Evolutionary conservation across 2,797 vertebrate genomes (phyloP), one percentile per base, ranked within the genome.

Genomic region (Syndactyla subalaris): DNA sequence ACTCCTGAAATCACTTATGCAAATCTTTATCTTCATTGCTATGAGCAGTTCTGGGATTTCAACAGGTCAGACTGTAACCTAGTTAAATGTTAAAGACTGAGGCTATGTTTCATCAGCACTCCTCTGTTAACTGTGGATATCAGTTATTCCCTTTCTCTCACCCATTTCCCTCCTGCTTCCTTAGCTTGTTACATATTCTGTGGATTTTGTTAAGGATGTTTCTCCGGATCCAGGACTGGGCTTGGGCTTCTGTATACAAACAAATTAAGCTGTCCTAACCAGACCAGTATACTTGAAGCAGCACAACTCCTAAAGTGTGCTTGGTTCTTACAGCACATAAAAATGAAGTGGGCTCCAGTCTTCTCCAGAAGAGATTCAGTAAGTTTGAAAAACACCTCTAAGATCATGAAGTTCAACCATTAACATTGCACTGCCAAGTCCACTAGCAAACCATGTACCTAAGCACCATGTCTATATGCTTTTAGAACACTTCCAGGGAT

Each of bases 401-500:
- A 49, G 5, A 22, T 12, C 6, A 43, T 23, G 0, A 4, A 55
- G 36, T 26, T 29, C 23, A 48, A 8, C 61, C 20, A 34, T 22
- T 4, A 41, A 52, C 24, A 21, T 34, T 22, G 3, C 30, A 2
- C 16, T 46, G 24, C 46, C 21, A 3, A 18, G 8, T 4, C 18
- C 70, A 36, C 6, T 36, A 21, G 27, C 8, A 14, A 24, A 14
- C 49, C 78, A 7, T 0, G 5, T 6, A 23, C 41, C 32, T 23
- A 14, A 43, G 55, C 41, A 36, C 22, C 32, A n/a, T 19, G 32
- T 6, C 36, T 14, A 2, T 27, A 12, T 0, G 4, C 2, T 70
- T 45, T n/a, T 10, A n/a, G 15, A 43, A 5, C 12, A 8, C 27
- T 43, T 49, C 9, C 27, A 68, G 27, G 7, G 22, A 41, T 7